phyloP scores from a whole-genome alignment of 2,888 invertebrate genomes.

The Melieria picta region DNA sequence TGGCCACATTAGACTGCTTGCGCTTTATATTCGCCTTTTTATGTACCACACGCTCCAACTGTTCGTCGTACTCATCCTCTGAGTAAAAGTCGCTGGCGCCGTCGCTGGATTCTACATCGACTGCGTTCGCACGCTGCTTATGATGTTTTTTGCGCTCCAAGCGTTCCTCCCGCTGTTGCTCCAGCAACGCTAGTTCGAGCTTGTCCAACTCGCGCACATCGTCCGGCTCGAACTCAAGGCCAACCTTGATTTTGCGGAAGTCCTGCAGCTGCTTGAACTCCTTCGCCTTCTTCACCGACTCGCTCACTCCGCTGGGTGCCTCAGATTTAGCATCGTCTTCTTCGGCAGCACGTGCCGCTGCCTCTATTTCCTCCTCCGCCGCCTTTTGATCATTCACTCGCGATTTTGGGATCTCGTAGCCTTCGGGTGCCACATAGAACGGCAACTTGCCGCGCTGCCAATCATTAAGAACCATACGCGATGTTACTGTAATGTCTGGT shows the following conservation, averaged over 20 bases:
- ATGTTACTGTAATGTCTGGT: conserved; percentile 87
- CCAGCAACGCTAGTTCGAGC: conserved; percentile 71
- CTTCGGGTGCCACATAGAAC: conserved; percentile 90
- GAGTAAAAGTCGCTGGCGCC: conserved; percentile 77
- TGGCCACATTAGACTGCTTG: conserved; percentile 61
- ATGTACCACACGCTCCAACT: conserved; percentile 61
- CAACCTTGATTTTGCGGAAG: conserved; percentile 82
- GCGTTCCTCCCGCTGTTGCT: conserved; percentile 66
- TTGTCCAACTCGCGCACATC: conserved; percentile 67
- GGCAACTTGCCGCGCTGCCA: conserved; percentile 98
- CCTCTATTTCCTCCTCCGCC: conserved; percentile 21
- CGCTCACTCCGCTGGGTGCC: conserved; percentile 61
- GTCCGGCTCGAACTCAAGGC: conserved; percentile 73
- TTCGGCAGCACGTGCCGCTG: conserved; percentile 56
- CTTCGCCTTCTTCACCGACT: conserved; percentile 66
- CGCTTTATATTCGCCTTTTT: conserved; percentile 64
- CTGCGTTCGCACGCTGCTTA: conserved; percentile 54
- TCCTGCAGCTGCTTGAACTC: conserved; percentile 74
- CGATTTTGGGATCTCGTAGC: conserved; percentile 77
- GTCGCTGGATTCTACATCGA: conserved; percentile 70
- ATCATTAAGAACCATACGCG: conserved; percentile 97
- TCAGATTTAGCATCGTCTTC: conserved; percentile 57
- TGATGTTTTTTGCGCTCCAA: conserved; percentile 56
- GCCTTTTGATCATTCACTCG: conserved; percentile 53
- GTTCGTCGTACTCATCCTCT: conserved; percentile 71